Evolutionary conservation across 2,797 vertebrate species (phyloP).

Genomic region (Scarus forsteni): DNA sequence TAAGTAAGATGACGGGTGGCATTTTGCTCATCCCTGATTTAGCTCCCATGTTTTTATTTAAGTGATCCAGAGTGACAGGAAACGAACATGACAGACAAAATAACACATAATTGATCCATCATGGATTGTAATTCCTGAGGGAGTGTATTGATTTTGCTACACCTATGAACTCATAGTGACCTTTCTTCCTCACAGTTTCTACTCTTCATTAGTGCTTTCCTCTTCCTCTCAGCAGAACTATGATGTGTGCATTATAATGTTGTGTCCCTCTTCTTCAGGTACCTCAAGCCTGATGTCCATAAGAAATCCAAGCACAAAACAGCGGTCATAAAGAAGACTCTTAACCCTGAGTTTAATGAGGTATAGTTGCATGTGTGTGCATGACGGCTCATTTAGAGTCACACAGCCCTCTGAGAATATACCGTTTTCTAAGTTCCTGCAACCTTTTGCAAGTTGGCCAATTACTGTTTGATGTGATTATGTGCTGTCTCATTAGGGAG

Average conservation of each 20-base stretch:
- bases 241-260: conserved; percentile 23
- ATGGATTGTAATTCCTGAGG: background rate
- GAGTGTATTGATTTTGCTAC: conserved; percentile 12
- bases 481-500: conserved; percentile 39
- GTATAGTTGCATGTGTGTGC: conserved; percentile 69
- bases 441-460: conserved; percentile 15
- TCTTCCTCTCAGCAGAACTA: background rate
- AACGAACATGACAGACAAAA: background rate
- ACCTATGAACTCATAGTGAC: conserved; percentile 15
- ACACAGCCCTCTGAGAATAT: conserved; percentile 13
- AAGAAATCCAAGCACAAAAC: conserved; percentile 96
- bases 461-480: conserved; percentile 32
- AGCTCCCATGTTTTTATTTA: too few relatives aligned
- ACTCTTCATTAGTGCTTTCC: background rate
- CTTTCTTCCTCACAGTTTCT: conserved; percentile 5
- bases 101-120: background rate
- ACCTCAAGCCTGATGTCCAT: conserved; percentile 92
- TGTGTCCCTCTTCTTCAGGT: conserved; percentile 74
- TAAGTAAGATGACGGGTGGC: too few relatives aligned
- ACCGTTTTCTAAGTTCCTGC: conserved; percentile 17
- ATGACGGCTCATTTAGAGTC: conserved; percentile 35
- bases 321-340: conserved; percentile 92
- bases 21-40: too few relatives aligned
- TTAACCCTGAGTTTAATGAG: conserved; percentile 95
- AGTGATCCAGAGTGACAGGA: too few relatives aligned